A percentile compares a stretch with the other conserved stretches of the same genome.
phyloP scores from a whole-genome alignment of 2,797 vertebrate species.

The Karalla daura region DNA sequence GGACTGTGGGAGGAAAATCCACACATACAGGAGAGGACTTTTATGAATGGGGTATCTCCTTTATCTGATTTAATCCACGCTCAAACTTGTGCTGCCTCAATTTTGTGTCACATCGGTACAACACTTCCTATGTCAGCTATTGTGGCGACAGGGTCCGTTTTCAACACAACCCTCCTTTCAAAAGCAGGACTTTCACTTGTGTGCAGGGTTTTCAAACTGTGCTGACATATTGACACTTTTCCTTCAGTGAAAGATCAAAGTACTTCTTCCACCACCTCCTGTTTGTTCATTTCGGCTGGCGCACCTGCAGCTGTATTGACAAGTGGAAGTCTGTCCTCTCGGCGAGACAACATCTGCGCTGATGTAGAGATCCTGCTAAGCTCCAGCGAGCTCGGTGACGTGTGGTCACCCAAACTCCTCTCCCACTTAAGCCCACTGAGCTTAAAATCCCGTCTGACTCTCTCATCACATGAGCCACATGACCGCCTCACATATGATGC shows the following conservation, averaged over 20 bases:
- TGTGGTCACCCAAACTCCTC: slow-evolving; percentile 43
- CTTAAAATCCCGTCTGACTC: slow-evolving; percentile 17
- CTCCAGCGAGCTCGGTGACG: slow-evolving; percentile 33
- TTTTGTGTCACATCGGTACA: too few species aligned
- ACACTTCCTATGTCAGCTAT: too few species aligned
- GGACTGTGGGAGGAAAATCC: too few species aligned
- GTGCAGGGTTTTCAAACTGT: not conserved
- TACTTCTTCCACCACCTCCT: not conserved
- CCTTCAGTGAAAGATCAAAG: not conserved
- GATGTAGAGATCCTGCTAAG: slow-evolving; percentile 54
- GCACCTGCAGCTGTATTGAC: slow-evolving; percentile 42
- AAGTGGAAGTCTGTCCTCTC: slow-evolving; percentile 28
- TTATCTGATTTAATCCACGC: too few species aligned
- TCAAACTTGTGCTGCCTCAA: too few species aligned
- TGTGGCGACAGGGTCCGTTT: too few species aligned
- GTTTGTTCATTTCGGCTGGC: slow-evolving; percentile 22
- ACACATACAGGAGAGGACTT: too few species aligned
- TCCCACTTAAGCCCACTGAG: slow-evolving; percentile 31
- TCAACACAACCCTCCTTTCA: too few species aligned
- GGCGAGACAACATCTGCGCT: slow-evolving; percentile 36
- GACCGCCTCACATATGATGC: slow-evolving; percentile 2
- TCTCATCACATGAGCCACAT: slow-evolving; percentile 33
- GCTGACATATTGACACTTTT: not conserved
- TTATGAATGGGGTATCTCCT: too few species aligned
- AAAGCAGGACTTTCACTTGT: not conserved